Evolutionary conservation across 2,888 invertebrate species (phyloP).

Genomic region (Allacma fusca): DNA sequence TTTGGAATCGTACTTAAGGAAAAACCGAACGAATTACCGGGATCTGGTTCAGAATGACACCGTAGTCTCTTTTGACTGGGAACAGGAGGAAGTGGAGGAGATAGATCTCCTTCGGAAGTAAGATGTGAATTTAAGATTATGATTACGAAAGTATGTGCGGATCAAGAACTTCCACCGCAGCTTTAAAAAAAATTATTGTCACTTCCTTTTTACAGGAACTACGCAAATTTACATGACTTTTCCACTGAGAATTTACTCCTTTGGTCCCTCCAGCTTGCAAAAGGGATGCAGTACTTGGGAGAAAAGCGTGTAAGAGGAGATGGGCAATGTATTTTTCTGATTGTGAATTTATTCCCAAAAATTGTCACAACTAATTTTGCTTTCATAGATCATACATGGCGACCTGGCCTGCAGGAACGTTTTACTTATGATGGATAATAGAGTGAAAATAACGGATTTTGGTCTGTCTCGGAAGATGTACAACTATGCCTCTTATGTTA

Average conservation of each 20-base stretch:
- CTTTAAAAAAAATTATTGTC: no score
- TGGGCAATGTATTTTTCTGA: no score
- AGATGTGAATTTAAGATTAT: no score
- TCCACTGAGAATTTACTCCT: slow-evolving; percentile 35
- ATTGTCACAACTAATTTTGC: no score
- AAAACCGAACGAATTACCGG: slow-evolving; percentile 8
- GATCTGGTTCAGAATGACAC: not conserved
- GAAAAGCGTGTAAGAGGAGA: slow-evolving; percentile 25
- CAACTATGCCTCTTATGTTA: slow-evolving; percentile 29
- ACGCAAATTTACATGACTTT: slow-evolving; percentile 5
- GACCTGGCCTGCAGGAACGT: slow-evolving; percentile 35
- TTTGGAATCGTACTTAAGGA: slow-evolving; percentile 20
- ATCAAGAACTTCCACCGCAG: no score
- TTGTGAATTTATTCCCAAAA: no score
- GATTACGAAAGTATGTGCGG: no score
- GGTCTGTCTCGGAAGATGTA: slow-evolving; percentile 40
- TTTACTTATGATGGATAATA: slow-evolving; percentile 17
- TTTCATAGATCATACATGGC: slow-evolving; percentile 34
- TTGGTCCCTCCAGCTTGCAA: slow-evolving; percentile 34
- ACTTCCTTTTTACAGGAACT: no score
- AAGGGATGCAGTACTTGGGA: slow-evolving; percentile 36
- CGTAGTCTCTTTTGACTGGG: not conserved
- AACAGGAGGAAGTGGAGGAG: not conserved
- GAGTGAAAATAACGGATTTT: slow-evolving; percentile 40
- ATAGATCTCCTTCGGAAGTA: not conserved